Evolutionary conservation across 2,888 invertebrate genomes (phyloP), one percentile per base, ranked within the genome.

Genomic region (Strigamia crassipes): DNA sequence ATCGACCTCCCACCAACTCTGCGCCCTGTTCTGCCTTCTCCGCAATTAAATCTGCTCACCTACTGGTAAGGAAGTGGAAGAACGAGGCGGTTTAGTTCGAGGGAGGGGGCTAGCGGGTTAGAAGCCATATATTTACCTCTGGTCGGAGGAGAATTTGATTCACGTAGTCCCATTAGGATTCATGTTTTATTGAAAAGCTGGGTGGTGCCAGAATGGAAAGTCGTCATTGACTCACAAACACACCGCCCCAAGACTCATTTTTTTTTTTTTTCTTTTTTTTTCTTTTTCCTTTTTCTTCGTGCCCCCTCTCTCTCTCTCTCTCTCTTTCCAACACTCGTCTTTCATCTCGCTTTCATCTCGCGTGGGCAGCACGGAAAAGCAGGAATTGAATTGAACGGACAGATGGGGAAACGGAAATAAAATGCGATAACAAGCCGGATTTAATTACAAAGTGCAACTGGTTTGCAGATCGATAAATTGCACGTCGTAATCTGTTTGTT

Each of bases 141-240:
- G 56, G 56, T 56, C 56, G 56, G 18, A 56, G 56, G 21, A 15
- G 56, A 56, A 56, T 56, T 56, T 56, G 56, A 56, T 56, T 56
- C 56, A 56, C 56, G 56, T 18, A 38, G 77, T 77, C 31, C 77
- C 77, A 77, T 38, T 77, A 77, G 31, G 38, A 77, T 77, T 77
- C 77, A 77, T 77, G 77, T 38, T 34, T 77, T 77, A 77, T 77
- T 31, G 77, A 77, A 77, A 38, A 31, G 77, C 34, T 34, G 34
- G 77, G 77, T 77, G 34, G 38, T 31, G 77, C 31, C 34, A 77
- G 38, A 77, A 77, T 38, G 18, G 77, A 77, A 31, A 38, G 77
- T 23, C 77, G 77, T 38, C 77, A 77, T 77, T 77, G 77, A 77
- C 77, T 77, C 77, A 77, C 77, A 77, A 77, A 77, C 77, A 31